These are phyloP conservation scores for Scomberomorus guttatus DNA, from an alignment of 2,797 vertebrate species.

Conservation along the genomic window DNA sequence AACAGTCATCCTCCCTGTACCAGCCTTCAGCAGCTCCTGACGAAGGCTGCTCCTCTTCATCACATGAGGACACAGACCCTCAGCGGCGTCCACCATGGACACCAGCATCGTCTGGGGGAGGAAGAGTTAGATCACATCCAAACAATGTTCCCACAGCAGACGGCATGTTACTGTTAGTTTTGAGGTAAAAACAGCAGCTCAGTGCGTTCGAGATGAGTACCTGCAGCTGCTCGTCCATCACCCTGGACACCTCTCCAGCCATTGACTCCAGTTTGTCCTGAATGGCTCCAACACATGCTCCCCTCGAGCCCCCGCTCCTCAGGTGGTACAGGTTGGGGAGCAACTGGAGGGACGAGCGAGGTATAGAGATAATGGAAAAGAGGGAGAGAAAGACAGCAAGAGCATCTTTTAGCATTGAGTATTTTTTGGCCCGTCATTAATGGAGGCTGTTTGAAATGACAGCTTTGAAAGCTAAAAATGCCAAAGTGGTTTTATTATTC, in stretches of 20 bases:
- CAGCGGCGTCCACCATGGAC: slow-evolving; percentile 94
- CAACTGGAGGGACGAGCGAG: slow-evolving; percentile 80
- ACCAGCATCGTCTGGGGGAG: slow-evolving; percentile 87
- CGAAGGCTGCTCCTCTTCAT: slow-evolving; percentile 90
- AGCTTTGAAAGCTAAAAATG: no score
- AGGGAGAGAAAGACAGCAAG: not conserved
- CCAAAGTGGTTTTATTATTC: no score
- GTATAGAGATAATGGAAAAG: not conserved
- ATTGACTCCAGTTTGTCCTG: slow-evolving; percentile 94
- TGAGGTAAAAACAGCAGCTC: not conserved
- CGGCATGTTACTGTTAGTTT: not conserved
- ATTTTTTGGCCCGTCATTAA: no score
- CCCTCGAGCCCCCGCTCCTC: slow-evolving; percentile 75
- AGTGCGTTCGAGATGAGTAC: slow-evolving; percentile 67
- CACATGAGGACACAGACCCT: slow-evolving; percentile 93
- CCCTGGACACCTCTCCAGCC: slow-evolving; percentile 93
- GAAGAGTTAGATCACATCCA: not conserved
- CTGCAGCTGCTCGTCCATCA: slow-evolving; percentile 96
- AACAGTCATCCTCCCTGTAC: slow-evolving; percentile 89
- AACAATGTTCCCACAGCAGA: not conserved
- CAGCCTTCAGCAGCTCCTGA: slow-evolving; percentile 89
- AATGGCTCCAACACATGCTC: slow-evolving; percentile 88
- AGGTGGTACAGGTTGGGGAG: slow-evolving; percentile 95
- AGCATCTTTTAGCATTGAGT: no score
- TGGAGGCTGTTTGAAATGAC: no score